Evolutionary conservation across 2,888 invertebrate species (phyloP).

Genomic region (Trimorus sp.): DNA sequence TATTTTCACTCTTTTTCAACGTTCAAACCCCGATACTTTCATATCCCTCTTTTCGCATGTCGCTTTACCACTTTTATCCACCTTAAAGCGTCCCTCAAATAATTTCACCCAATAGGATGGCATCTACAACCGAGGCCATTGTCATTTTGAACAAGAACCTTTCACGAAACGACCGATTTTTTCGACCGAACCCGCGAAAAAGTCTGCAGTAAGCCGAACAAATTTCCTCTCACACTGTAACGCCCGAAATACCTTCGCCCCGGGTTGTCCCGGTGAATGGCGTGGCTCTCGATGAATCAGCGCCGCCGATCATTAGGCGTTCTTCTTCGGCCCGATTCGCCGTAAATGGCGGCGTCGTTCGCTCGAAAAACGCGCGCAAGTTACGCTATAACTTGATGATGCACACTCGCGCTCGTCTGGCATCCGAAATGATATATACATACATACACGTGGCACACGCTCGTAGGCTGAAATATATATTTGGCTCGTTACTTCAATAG

Average conservation of each 20-base stretch:
- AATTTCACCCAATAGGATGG: too few relatives aligned
- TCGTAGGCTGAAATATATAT: slow-evolving; percentile 59
- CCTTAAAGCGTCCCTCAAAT: too few relatives aligned
- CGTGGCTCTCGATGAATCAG: slow-evolving; percentile 52
- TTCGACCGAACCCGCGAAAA: too few relatives aligned
- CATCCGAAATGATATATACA: slow-evolving; percentile 41
- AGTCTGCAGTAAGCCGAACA: too few relatives aligned
- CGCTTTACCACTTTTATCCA: too few relatives aligned
- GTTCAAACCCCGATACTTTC: too few relatives aligned
- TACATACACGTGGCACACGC: slow-evolving; percentile 38
- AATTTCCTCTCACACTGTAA: background rate
- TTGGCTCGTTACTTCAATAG: slow-evolving; percentile 73
- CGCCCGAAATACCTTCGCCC: slow-evolving; percentile 29
- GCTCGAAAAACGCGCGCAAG: slow-evolving; percentile 47
- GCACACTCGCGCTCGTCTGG: slow-evolving; percentile 33
- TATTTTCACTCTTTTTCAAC: too few relatives aligned
- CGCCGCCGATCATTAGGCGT: slow-evolving; percentile 49
- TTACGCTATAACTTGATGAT: slow-evolving; percentile 55
- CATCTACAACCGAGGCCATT: too few relatives aligned
- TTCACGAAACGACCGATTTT: background rate
- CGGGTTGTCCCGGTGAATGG: slow-evolving; percentile 21
- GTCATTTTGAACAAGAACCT: too few relatives aligned
- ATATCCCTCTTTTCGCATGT: too few relatives aligned
- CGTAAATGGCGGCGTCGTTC: slow-evolving; percentile 48
- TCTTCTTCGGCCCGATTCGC: slow-evolving; percentile 48